These are phyloP conservation scores for Neodontobutis hainanensis DNA, from an alignment of 2,113 vertebrate genomes.

Conservation along the genomic window DNA sequence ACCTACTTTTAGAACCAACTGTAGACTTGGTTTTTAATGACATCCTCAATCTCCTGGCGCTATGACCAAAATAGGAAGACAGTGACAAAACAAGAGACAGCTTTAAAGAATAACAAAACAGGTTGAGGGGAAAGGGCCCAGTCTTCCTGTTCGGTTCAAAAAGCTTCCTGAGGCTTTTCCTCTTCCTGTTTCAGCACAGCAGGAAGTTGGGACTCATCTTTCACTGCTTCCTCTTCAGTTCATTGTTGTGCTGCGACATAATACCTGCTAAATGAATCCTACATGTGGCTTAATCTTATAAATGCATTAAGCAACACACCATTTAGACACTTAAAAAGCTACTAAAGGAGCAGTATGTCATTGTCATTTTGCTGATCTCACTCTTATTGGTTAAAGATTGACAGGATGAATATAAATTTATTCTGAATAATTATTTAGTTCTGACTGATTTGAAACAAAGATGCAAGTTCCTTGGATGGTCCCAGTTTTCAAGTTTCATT, in stretches of 20 bases:
- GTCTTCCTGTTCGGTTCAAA: constrained; percentile 55
- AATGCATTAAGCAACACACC: background rate
- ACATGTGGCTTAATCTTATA: background rate
- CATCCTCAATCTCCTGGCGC: constrained; percentile 23
- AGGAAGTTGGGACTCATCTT: constrained; percentile 52
- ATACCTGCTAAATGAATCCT: background rate
- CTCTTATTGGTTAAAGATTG: no score
- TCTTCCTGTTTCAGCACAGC: constrained; percentile 44
- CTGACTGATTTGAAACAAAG: no score
- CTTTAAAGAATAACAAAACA: constrained; percentile 28
- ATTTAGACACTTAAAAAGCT: background rate
- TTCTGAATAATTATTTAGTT: no score
- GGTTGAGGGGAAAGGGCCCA: background rate
- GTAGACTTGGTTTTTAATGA: constrained; percentile 20
- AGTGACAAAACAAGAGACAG: constrained; percentile 34
- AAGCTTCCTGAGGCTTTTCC: constrained; percentile 59
- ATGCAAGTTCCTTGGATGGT: no score
- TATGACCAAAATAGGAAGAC: constrained; percentile 42
- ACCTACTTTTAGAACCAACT: background rate
- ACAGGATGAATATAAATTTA: no score
- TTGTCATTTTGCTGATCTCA: no score
- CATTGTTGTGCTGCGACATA: background rate
- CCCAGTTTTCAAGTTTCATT: no score
- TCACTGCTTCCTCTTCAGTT: constrained; percentile 20
- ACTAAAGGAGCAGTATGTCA: no score